Base-by-base conservation (phyloP, 2,113 vertebrate species). In the Rissa tridactyla region DNA sequence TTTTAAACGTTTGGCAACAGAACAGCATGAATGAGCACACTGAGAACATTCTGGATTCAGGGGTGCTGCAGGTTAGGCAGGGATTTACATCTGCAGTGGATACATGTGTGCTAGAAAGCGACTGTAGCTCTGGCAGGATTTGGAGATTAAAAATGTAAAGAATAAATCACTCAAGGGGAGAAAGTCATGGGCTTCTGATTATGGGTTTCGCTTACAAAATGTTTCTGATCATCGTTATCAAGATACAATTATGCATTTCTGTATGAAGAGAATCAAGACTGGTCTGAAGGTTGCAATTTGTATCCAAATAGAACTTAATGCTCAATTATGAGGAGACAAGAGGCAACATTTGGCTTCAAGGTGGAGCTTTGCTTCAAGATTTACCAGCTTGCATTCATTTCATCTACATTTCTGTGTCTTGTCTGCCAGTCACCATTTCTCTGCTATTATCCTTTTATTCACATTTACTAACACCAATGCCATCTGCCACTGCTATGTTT, bases 401-500 rank as follows among this genome's bases (percentile, higher is more conserved):
- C 97, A 98, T 97, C 97, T 97, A 88, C 97, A 98, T 98, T 98
- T 97, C 95, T 97, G 94, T 98, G 95, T 98, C 89, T 98, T 98
- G 96, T 98, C 94, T 98, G 93, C 97, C 97, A 98, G 97, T 97
- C 77, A 77, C 95, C 96, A 96, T 98, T 98, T 98, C 96, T 97
- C 96, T 98, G 96, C 97, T 98, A 22, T 98, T 98, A 96, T 92
- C 97, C 84, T 97, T 98, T 97, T 97, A 97, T 97, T 96, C 96
- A 97, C 97, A 97, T 97, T 98, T 98, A 96, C 98, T 98, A 98
- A 97, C 98, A 98, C 98, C 98, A 99, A 99, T 99, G 99, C 99
- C 99, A 98, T 99, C 99, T 99, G 98, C 98, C 98, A 99, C 99
- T 99, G 99, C 99, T 99, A 99, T 99, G 98, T 99, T 99, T 98